Percentiles rank a stretch among this genome's conserved stretches.
These are phyloP conservation scores for Mastomys coucha DNA, from an alignment of 2,113 vertebrate species.

Conservation along the genomic window DNA sequence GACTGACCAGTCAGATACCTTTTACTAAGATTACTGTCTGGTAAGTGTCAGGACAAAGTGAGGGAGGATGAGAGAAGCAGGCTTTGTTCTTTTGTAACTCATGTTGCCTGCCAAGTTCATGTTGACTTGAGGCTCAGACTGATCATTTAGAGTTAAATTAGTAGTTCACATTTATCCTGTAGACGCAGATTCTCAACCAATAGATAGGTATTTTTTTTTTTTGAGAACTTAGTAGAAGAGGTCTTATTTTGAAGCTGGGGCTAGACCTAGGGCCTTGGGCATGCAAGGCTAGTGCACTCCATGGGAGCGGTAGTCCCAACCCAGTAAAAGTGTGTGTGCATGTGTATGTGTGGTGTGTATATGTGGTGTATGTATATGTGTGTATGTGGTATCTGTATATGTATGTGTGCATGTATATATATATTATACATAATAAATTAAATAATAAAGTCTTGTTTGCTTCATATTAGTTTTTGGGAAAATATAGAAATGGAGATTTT, in stretches of 20 bases:
- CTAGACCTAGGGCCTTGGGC: neutral
- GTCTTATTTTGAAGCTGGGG: neutral
- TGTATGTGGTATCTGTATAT: neutral
- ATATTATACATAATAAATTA: neutral
- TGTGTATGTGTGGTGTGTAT: neutral
- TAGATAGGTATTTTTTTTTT: neutral
- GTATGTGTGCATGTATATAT: neutral
- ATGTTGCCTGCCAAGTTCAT: neutral
- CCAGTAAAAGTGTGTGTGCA: neutral
- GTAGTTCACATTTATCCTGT: neutral
- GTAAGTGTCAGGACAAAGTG: neutral
- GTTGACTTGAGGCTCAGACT: neutral
- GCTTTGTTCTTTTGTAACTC: neutral
- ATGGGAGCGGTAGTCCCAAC: neutral
- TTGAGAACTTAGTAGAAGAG: neutral
- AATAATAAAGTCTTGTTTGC: neutral
- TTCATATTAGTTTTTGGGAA: neutral
- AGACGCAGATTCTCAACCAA: neutral
- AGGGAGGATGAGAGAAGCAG: too few species aligned
- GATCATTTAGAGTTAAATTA: neutral
- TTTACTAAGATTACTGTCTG: neutral
- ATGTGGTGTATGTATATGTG: neutral
- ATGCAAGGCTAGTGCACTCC: neutral
- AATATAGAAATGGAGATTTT: neutral
- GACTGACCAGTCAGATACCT: neutral